Base-by-base conservation (phyloP, 2,797 vertebrate species). In the Muraenolepis orangiensis region DNA sequence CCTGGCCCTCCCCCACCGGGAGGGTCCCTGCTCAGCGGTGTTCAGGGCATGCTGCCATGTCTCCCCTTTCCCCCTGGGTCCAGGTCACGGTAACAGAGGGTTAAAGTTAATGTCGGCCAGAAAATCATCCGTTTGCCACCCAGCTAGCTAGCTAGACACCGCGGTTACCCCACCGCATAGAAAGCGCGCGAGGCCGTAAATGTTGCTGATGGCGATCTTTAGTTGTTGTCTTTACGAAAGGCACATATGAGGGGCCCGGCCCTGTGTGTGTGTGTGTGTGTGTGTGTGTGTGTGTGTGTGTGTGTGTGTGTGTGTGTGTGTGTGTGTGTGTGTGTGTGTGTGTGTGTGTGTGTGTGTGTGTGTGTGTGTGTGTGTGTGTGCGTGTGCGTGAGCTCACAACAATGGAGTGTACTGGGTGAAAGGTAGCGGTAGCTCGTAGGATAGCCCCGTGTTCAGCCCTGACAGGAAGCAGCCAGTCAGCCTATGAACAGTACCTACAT, bases 51-150 rank as follows among this genome's bases (percentile, higher is more conserved):
- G 28, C 28, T 61, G 11, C 28, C 69, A 28, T 34, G 46, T 78
- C 83, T 90, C 87, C 78, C 71, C 80, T 91, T 90, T 80, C 85
- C 28, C 57, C 16, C 40, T 6, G 6, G 57, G 38, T 66, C 71
- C 64, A 61, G 70, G 76, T 76, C 74, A 75, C 70, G 31, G 78
- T 71, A 75, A 80, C 82, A 31, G 69, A 42, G 40, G 40, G 69
- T 36, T 72, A n/a, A 23, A 46, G 31, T 72, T 69, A 40, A 74
- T 79, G 30, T 71, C 73, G 69, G 72, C 61, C 69, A 80, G 31
- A 79, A n/a, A 72, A 51, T 36, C 32, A 76, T 68, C 80, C 20
- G 70, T 73, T 80, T 71, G 57, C 30, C 66, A 67, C 18, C 66
- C 29, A 13, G n/a, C n/a, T n/a, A n/a, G n/a, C 66, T 18, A 26